Base-by-base conservation (phyloP, 2,113 vertebrate genomes). In the Turdus rufiventris region DNA sequence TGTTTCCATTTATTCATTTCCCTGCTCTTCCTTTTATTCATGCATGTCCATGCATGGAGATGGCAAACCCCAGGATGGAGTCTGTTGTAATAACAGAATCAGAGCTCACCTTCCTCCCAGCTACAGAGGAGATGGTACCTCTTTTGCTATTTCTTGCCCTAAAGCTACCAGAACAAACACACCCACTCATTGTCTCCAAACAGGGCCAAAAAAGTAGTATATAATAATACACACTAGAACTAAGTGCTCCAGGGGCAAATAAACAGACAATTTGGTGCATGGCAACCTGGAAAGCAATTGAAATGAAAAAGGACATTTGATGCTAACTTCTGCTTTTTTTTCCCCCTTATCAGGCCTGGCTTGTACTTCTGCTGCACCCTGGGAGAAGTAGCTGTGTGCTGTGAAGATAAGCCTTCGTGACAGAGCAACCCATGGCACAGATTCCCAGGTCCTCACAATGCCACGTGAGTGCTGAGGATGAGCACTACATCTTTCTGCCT, bases 161-260 rank as follows among this genome's bases (percentile, higher is more conserved):
- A 89, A 84, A 96, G 96, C 91, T 96, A 92, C 36, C 70, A 88
- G 81, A 91, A 72, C 74, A 91, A 94, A 96, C 83, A 92, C 76
- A 91, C 77, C 80, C 94, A 87, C 84, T 92, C 85, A 57, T 20
- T 70, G 67, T 79, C 94, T 97, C 75, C 58, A 87, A 89, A 61
- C 23, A 45, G 67, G 81, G 67, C 84, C 70, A 89, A 92, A 94
- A 93, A 72, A 85, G 87, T 93, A 86, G 82, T 95, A 88, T 31
- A 70, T 34, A 83, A 91, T 83, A 76, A 75, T 57, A 45, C 15
- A 62, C 6, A 29, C 85, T 89, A 63, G 50, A 90, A 94, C 73
- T 78, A 87, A 92, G 92, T 91, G 88, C 93, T 93, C 75, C 66
- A 83, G 88, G 62, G 80, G 42, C 89, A 95, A 93, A 96, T 91